Evolutionary conservation across 2,888 invertebrate genomes (phyloP).

Genomic region (Lydus trimaculatus): DNA sequence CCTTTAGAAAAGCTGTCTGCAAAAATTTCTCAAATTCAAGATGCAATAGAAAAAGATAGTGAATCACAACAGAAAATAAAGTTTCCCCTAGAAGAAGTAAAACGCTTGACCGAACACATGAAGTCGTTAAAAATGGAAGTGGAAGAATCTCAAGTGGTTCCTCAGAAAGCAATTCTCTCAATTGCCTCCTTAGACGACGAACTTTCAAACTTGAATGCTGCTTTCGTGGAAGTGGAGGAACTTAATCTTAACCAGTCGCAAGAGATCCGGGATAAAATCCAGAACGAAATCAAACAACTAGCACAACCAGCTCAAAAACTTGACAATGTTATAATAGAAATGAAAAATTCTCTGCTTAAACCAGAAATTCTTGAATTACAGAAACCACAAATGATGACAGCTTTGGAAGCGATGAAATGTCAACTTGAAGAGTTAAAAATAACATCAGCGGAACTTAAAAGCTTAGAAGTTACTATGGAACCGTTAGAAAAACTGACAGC

Average conservation of each 20-base stretch:
- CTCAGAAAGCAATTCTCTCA: background rate
- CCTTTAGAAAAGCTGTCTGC: conserved; percentile 30
- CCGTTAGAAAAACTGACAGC: conserved; percentile 26
- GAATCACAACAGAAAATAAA: background rate
- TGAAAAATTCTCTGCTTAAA: conserved; percentile 22
- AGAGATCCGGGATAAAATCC: background rate
- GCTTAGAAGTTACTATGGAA: conserved; percentile 3
- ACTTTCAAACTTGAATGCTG: background rate
- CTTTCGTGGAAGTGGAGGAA: background rate
- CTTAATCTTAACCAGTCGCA: background rate
- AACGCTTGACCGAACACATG: background rate
- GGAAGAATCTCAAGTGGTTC: background rate
- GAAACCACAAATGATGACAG: conserved; percentile 30
- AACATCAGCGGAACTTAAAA: conserved; percentile 18
- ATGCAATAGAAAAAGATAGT: conserved; percentile 4
- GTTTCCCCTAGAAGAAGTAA: background rate
- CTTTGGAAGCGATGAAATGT: conserved; percentile 30
- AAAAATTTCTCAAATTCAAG: conserved; percentile 20
- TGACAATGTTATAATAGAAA: conserved; percentile 20
- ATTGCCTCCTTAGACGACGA: background rate
- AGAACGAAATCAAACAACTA: conserved; percentile 10
- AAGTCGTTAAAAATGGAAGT: background rate
- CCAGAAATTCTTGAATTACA: conserved; percentile 32
- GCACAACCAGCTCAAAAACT: conserved; percentile 29
- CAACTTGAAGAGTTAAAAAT: conserved; percentile 15